A percentile compares a stretch with the other conserved stretches of the same genome.
Conservation (phyloP, 2,888 invertebrate genomes). For the Ornithoptera priamus region DNA sequence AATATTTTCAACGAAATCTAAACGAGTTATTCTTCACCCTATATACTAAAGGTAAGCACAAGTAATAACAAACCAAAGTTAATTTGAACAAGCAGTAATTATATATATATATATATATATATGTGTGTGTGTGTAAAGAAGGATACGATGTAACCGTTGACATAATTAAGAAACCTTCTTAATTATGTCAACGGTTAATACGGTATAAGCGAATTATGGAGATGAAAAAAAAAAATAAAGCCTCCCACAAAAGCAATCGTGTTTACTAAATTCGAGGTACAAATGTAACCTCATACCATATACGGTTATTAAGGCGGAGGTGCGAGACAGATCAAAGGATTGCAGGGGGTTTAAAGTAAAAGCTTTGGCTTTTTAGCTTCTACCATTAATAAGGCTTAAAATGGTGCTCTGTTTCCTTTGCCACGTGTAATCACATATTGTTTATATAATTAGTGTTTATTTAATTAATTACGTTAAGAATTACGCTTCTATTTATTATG, state of each 20-base stretch:
- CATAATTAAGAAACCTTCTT: conserved; percentile 9
- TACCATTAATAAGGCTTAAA: conserved; percentile 31
- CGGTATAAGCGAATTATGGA: conserved; percentile 14
- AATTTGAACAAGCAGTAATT: neutral
- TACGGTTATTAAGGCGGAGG: conserved; percentile 67
- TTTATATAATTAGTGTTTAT: conserved; percentile 2
- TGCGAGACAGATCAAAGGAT: conserved; percentile 60
- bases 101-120: neutral
- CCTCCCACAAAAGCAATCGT: conserved; percentile 27
- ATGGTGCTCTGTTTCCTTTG: conserved; percentile 10
- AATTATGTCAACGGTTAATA: too few species aligned
- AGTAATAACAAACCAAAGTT: neutral
- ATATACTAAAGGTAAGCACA: too few species aligned
- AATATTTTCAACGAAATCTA: neutral
- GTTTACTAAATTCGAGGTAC: conserved; percentile 47
- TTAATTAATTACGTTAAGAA: too few species aligned
- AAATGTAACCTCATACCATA: conserved; percentile 59
- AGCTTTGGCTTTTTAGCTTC: conserved; percentile 55
- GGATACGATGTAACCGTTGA: neutral
- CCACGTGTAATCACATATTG: conserved; percentile 13
- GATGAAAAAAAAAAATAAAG: conserved; percentile 28
- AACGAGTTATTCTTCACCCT: neutral
- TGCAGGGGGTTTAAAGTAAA: conserved; percentile 64
- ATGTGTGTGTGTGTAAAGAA: neutral
- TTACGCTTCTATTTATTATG: too few species aligned